Evolutionary conservation across 2,797 vertebrate genomes (phyloP).

Genomic region (Enteromius treurensis): DNA sequence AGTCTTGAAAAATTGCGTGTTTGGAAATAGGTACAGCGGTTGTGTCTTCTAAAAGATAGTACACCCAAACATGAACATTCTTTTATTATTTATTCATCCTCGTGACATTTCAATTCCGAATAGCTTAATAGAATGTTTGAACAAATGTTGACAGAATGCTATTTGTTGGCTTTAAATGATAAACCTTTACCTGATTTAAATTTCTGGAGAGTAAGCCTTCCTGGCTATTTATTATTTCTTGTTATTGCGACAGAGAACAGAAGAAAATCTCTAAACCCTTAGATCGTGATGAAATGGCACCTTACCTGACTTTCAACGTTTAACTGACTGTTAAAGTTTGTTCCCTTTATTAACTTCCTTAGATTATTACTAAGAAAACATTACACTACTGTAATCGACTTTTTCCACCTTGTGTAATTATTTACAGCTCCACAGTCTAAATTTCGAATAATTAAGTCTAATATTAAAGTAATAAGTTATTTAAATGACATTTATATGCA

Average conservation of each 20-base stretch:
- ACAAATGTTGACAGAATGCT: background rate
- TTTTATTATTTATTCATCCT: background rate
- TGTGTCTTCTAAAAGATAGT: background rate
- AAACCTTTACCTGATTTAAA: background rate
- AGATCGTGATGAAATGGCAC: background rate
- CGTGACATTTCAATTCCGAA: background rate
- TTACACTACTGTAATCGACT: background rate
- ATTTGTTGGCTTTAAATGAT: background rate
- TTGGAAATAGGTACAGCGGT: background rate
- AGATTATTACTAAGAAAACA: background rate
- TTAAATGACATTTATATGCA: background rate
- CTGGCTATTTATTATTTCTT: background rate
- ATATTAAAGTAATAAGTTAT: background rate
- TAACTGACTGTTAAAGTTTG: background rate
- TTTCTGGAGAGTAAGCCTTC: background rate
- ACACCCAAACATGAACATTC: background rate
- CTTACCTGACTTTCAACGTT: background rate
- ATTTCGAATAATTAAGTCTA: background rate
- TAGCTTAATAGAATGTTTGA: background rate
- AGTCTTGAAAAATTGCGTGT: conserved; percentile 8
- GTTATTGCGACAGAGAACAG: background rate
- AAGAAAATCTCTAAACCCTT: background rate
- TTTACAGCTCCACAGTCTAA: conserved; percentile 12
- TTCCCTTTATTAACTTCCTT: no score
- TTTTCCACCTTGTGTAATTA: conserved; percentile 23